Conservation (phyloP, 1,140 invertebrate genomes). For the Leptinotarsa texana region DNA sequence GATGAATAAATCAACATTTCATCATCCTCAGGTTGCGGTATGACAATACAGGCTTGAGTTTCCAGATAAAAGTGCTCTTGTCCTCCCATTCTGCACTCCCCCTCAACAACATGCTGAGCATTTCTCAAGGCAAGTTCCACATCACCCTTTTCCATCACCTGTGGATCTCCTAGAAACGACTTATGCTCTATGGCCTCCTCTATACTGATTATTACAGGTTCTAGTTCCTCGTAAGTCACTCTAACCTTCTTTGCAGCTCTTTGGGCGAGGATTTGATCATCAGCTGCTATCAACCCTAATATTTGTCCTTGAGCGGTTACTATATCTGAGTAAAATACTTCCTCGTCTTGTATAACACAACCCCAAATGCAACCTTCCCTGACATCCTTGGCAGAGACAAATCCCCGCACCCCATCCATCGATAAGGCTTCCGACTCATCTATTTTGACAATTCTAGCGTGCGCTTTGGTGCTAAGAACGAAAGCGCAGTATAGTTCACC, state of each 20-base stretch:
- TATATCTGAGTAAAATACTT: conserved; percentile 70
- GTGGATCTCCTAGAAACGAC: conserved; percentile 63
- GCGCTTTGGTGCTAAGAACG: conserved; percentile 77
- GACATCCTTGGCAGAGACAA: conserved; percentile 74
- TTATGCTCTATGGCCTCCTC: conserved; percentile 79
- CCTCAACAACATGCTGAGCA: conserved; percentile 70
- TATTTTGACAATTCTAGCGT: conserved; percentile 79
- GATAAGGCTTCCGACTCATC: conserved; percentile 73
- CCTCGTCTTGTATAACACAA: conserved; percentile 75
- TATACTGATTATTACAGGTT: conserved; percentile 80
- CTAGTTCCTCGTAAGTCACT: conserved; percentile 74
- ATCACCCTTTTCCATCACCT: conserved; percentile 66
- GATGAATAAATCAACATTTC: conserved; percentile 86
- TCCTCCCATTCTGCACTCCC: conserved; percentile 80
- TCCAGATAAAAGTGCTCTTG: conserved; percentile 98
- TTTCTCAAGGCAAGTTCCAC: conserved; percentile 64
- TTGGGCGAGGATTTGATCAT: conserved; percentile 72
- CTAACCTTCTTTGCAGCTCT: conserved; percentile 74
- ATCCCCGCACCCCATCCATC: conserved; percentile 74
- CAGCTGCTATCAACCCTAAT: conserved; percentile 73
- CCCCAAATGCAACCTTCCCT: conserved; percentile 68
- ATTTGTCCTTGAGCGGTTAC: conserved; percentile 78
- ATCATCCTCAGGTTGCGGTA: conserved; percentile 78
- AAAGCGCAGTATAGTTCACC: conserved; percentile 78
- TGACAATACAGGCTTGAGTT: conserved; percentile 75